Conservation (phyloP, 2,797 vertebrate genomes). For the Lutjanus campechanus region DNA sequence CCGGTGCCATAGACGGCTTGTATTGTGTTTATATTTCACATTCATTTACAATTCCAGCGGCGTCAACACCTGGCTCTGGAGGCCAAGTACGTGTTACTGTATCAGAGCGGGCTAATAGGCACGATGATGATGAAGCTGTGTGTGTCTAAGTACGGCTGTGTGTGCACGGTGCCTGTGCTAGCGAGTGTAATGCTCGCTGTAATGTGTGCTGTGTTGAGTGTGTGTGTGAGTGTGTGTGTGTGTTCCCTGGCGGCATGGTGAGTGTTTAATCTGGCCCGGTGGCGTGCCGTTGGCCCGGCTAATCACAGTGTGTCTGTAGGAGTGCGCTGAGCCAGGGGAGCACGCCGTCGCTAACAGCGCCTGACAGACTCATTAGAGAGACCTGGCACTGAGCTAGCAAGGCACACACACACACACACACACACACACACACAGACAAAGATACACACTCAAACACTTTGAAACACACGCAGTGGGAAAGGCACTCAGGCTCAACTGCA, state of each 20-base stretch:
- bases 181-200: slow-evolving; percentile 46
- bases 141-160: slow-evolving; percentile 59
- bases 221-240: slow-evolving; percentile 62
- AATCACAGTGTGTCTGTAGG: slow-evolving; percentile 86
- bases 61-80: slow-evolving; percentile 74
- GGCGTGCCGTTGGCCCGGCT: slow-evolving; percentile 87
- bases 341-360: slow-evolving; percentile 84
- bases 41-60: slow-evolving; percentile 62
- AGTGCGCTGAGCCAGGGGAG: slow-evolving; percentile 81
- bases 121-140: slow-evolving; percentile 73
- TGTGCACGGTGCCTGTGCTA: slow-evolving; percentile 22
- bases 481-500: slow-evolving; percentile 63
- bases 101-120: slow-evolving; percentile 78
- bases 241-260: slow-evolving; percentile 80
- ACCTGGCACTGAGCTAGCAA: slow-evolving; percentile 84
- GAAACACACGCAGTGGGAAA: slow-evolving; percentile 70
- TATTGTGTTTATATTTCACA: slow-evolving; percentile 67
- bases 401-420: slow-evolving; percentile 54
- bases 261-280: slow-evolving; percentile 87
- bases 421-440: slow-evolving; percentile 44
- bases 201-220: slow-evolving; percentile 53
- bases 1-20: slow-evolving; percentile 33
- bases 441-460: slow-evolving; percentile 62
- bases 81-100: slow-evolving; percentile 77
- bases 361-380: slow-evolving; percentile 88